A percentile compares a stretch with the other conserved stretches of the same genome.
These are phyloP conservation scores for Gonioctena quinquepunctata DNA, from an alignment of 1,140 invertebrate genomes.

Conservation along the genomic window DNA sequence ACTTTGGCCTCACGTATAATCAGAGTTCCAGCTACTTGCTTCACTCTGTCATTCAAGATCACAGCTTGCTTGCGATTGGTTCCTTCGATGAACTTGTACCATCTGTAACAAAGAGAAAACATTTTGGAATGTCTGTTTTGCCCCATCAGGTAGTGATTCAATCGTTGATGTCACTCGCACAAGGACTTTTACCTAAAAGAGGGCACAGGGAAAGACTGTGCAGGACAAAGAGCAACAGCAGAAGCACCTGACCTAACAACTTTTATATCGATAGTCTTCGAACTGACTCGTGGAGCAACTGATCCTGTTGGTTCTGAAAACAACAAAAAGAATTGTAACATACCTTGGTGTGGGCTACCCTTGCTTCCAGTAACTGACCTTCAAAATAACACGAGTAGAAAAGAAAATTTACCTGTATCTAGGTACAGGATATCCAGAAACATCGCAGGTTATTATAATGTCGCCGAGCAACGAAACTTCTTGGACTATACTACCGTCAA, in stretches of 20 bases:
- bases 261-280: conserved; percentile 57
- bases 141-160: too few relatives aligned
- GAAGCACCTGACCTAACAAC: conserved; percentile 44
- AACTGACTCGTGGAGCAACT: conserved; percentile 54
- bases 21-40: conserved; percentile 91
- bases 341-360: not conserved
- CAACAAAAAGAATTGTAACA: conserved; percentile 11
- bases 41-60: conserved; percentile 81
- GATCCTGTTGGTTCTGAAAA: conserved; percentile 61
- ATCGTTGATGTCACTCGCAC: too few relatives aligned
- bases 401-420: conserved; percentile 59
- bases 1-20: conserved; percentile 89
- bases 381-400: not conserved
- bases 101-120: conserved; percentile 66
- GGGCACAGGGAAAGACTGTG: conserved; percentile 69
- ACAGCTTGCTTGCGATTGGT: conserved; percentile 82
- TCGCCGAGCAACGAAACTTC: conserved; percentile 30
- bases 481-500: conserved; percentile 65
- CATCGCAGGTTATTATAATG: conserved; percentile 61
- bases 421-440: conserved; percentile 64
- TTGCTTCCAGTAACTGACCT: not conserved
- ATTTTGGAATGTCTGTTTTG: not conserved
- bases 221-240: conserved; percentile 62
- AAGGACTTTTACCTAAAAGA: conserved; percentile 58
- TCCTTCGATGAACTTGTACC: conserved; percentile 91